These are phyloP conservation scores for Dicranocentrus wangi DNA, from an alignment of 2,888 invertebrate species.

Conservation along the genomic window DNA sequence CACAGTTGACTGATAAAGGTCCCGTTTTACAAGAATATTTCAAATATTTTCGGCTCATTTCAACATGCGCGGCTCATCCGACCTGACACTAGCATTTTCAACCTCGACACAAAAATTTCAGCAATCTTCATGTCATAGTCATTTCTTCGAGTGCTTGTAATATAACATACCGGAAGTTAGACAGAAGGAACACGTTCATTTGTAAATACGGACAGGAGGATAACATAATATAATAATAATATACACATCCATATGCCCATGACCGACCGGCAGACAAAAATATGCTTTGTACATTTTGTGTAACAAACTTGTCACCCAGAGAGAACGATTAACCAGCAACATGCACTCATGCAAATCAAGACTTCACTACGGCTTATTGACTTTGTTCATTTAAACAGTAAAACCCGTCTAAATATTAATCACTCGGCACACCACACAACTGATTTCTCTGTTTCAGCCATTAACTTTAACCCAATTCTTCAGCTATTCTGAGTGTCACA, in stretches of 20 bases:
- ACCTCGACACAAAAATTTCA: not conserved
- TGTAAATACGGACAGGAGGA: not conserved
- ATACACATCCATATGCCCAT: not conserved
- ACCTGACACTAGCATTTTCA: not conserved
- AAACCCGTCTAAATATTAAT: slow-evolving; percentile 35
- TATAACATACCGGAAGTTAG: not conserved
- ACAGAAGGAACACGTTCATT: not conserved
- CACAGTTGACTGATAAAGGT: slow-evolving; percentile 50
- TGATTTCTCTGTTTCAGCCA: slow-evolving; percentile 11
- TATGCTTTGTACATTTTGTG: slow-evolving; percentile 4
- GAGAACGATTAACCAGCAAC: not conserved
- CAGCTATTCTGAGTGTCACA: slow-evolving; percentile 19
- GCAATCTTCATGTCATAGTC: not conserved
- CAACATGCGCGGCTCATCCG: not conserved
- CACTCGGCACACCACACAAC: slow-evolving; percentile 29
- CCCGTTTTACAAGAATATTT: not conserved
- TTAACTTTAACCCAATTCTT: slow-evolving; percentile 41
- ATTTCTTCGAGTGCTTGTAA: not conserved
- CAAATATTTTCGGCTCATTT: not conserved
- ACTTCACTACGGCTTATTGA: not conserved
- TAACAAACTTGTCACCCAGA: slow-evolving; percentile 24
- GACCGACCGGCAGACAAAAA: not conserved
- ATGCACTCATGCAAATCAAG: slow-evolving; percentile 12
- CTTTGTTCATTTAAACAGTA: not conserved
- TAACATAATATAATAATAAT: not conserved